Evolutionary conservation across 2,888 invertebrate genomes (phyloP), one percentile per base, ranked within the genome.

Genomic region (Synanthedon vespiformis): DNA sequence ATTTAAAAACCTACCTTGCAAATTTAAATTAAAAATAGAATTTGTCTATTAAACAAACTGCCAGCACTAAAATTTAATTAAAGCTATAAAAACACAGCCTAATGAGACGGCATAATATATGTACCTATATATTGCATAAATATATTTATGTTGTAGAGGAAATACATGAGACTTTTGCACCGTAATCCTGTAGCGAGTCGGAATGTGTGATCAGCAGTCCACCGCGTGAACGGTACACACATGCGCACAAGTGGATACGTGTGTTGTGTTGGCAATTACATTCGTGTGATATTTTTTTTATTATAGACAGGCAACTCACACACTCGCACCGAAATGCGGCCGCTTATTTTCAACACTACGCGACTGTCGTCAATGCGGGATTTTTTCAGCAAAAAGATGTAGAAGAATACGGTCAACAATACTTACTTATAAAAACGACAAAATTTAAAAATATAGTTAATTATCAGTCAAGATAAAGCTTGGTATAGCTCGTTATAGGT

Each of bases 191-290:
- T 44, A 72, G 70, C 71, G 72, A 75, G 72, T 69, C 59, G 81
- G 82, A 81, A 81, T 82, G 80, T 72, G 68, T 71, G 77, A 81
- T 81, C 84, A 83, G 70, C 72, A 74, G 73, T 62, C 56, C 64
- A 65, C 63, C 73, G 74, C 83, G 82, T 80, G 81, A 68, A 70
- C 62, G 63, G 22, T 60, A 58, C 69, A 65, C 72, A 68, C 67
- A 65, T 34, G 40, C 52, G 55, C 57, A 60, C 55, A 53, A 54
- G 14, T 47, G 41, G 18, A 13, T n/a, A n/a, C 48, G 44, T 52
- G 52, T 51, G 50, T 10, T 49, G 51, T 48, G 51, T 48, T 56
- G 54, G 54, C 50, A 54, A 52, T 18, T 41, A 51, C 50, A 48
- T 41, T 48, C 52, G 41, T 52, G 52, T 56, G 54, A 34, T 34